phyloP scores from a whole-genome alignment of 2,113 vertebrate species.

The Ictalurus punctatus region DNA sequence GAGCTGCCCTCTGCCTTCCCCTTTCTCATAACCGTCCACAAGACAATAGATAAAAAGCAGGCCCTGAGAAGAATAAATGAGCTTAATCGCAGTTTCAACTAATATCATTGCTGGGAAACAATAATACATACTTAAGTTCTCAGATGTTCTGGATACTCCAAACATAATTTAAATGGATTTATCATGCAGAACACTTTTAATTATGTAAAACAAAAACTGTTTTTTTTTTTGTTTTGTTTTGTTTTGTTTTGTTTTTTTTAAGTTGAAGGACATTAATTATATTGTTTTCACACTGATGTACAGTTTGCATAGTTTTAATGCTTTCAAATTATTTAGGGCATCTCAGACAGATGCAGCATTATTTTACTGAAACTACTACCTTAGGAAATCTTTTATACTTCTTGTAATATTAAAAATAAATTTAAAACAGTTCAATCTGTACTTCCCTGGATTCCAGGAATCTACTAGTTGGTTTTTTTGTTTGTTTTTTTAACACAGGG shows the following conservation, averaged over 20 bases:
- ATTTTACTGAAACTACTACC: slow-evolving; percentile 35
- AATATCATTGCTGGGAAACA: neutral
- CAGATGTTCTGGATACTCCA: neutral
- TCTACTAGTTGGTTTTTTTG: neutral
- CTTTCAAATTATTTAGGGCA: neutral
- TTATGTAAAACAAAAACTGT: neutral
- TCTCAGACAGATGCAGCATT: neutral
- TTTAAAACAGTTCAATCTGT: neutral
- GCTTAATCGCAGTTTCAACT: slow-evolving; percentile 64
- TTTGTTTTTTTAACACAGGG: neutral
- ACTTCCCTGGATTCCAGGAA: too few species aligned
- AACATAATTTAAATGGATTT: neutral
- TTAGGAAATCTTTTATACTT: neutral
- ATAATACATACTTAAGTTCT: neutral
- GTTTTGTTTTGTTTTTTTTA: neutral
- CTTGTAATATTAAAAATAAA: slow-evolving; percentile 10
- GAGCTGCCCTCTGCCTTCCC: slow-evolving; percentile 77
- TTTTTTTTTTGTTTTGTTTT: neutral
- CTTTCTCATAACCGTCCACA: slow-evolving; percentile 75
- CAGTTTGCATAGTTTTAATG: neutral
- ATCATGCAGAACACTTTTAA: neutral
- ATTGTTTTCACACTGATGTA: neutral
- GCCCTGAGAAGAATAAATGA: slow-evolving; percentile 72
- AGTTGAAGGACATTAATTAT: neutral
- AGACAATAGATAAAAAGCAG: slow-evolving; percentile 73